Evolutionary conservation across 1,140 invertebrate genomes (phyloP).

Genomic region (Subanguina moxae): DNA sequence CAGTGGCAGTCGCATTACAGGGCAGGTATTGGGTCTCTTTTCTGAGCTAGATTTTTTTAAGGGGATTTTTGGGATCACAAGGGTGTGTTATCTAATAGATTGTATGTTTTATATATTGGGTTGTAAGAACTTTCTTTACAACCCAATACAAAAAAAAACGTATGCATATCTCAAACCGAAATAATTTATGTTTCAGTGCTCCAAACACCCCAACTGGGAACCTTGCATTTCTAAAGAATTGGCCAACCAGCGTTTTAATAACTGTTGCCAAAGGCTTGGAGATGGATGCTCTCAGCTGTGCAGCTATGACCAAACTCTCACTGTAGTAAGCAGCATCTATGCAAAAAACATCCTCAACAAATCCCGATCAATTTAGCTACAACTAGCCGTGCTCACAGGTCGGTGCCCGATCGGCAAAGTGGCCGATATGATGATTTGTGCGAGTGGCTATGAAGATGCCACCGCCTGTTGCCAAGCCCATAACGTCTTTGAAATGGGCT

Average conservation of each 20-base stretch:
- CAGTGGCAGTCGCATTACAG: too few relatives aligned
- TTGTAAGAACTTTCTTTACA: too few relatives aligned
- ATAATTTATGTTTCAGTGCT: slow-evolving; percentile 26
- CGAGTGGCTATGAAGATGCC: slow-evolving; percentile 57
- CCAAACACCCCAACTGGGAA: slow-evolving; percentile 55
- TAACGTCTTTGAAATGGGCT: slow-evolving; percentile 55
- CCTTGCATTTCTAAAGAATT: slow-evolving; percentile 57
- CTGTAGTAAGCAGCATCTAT: slow-evolving; percentile 36
- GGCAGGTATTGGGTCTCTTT: too few relatives aligned
- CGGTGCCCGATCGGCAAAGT: slow-evolving; percentile 57
- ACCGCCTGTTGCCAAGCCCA: slow-evolving; percentile 57
- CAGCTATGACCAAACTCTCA: slow-evolving; percentile 53
- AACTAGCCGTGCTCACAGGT: slow-evolving; percentile 58
- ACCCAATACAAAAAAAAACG: too few relatives aligned
- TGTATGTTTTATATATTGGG: too few relatives aligned
- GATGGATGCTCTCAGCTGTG: slow-evolving; percentile 55
- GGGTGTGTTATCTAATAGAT: too few relatives aligned
- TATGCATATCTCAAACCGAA: too few relatives aligned
- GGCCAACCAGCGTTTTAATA: slow-evolving; percentile 55
- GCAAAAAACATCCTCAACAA: slow-evolving; percentile 11
- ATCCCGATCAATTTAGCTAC: slow-evolving; percentile 48
- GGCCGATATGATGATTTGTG: slow-evolving; percentile 58
- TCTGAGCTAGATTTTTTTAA: too few relatives aligned
- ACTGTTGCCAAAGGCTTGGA: slow-evolving; percentile 53
- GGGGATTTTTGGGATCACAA: too few relatives aligned